A percentile compares a stretch with the other conserved stretches of the same genome.
Evolutionary conservation across 2,797 vertebrate species (phyloP).

Genomic region (Bovichtus variegatus): DNA sequence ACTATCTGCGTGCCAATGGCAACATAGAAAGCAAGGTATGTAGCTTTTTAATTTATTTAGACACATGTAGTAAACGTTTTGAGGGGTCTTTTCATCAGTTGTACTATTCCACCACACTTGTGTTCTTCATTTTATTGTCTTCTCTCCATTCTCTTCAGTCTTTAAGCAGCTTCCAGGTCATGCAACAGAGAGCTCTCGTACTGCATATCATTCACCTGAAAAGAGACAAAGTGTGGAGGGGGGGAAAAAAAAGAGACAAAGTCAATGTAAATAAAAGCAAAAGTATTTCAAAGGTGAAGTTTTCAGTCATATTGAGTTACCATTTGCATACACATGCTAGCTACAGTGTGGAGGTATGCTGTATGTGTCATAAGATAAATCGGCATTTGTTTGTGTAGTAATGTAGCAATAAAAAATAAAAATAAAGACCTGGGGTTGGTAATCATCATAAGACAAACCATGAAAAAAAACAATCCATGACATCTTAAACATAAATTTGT

Average conservation of each 20-base stretch:
- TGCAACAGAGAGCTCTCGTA: neutral
- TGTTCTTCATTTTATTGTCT: conserved; percentile 45
- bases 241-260: conserved; percentile 32
- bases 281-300: conserved; percentile 9
- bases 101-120: conserved; percentile 29
- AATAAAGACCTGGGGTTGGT: neutral
- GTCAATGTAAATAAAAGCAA: conserved; percentile 28
- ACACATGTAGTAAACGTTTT: neutral
- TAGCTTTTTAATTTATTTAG: conserved; percentile 30
- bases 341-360: neutral
- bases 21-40: conserved; percentile 25
- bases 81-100: conserved; percentile 15
- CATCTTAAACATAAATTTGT: neutral
- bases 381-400: conserved; percentile 1
- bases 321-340: neutral
- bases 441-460: neutral
- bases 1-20: conserved; percentile 19
- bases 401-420: neutral
- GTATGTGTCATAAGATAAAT: neutral
- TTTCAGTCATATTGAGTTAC: neutral
- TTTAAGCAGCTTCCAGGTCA: conserved; percentile 29
- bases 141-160: conserved; percentile 44
- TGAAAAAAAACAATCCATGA: neutral
- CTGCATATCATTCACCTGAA: conserved; percentile 57
- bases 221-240: conserved; percentile 14